Conservation (phyloP, 2,797 vertebrate genomes). For the Sandelia bainsii region DNA sequence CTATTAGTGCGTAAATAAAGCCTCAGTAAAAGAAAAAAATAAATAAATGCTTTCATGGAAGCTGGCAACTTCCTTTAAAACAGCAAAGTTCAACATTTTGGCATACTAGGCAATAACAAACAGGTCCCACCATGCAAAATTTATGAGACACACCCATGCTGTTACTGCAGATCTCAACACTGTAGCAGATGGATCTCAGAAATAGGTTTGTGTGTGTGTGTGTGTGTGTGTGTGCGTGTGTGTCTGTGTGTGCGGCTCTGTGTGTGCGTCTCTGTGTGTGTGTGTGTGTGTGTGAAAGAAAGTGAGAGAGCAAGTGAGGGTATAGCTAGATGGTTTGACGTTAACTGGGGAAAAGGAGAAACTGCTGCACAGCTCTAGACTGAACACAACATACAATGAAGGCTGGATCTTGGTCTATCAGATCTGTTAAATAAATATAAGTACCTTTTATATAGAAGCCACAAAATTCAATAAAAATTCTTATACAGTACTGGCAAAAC, state of each 20-base stretch:
- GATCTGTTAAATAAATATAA: slow-evolving; percentile 20
- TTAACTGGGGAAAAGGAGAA: slow-evolving; percentile 26
- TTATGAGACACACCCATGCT: slow-evolving; percentile 73
- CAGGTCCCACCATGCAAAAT: slow-evolving; percentile 65
- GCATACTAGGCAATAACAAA: slow-evolving; percentile 48
- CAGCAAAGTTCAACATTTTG: slow-evolving; percentile 45
- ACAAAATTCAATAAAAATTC: slow-evolving; percentile 11
- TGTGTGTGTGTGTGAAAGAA: background rate
- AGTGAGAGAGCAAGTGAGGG: slow-evolving; percentile 30
- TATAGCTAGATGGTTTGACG: slow-evolving; percentile 29
- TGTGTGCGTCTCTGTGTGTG: background rate
- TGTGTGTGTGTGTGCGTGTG: slow-evolving; percentile 17
- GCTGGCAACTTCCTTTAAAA: slow-evolving; percentile 29
- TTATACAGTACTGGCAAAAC: slow-evolving; percentile 2
- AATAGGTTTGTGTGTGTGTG: slow-evolving; percentile 28
- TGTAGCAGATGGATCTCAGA: slow-evolving; percentile 59
- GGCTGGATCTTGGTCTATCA: background rate
- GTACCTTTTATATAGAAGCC: slow-evolving; percentile 4
- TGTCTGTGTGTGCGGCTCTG: background rate
- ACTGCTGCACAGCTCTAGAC: slow-evolving; percentile 30
- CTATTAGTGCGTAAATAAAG: slow-evolving; percentile 3
- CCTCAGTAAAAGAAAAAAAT: background rate
- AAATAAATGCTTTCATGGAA: slow-evolving; percentile 38
- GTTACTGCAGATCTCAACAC: slow-evolving; percentile 62
- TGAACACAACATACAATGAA: slow-evolving; percentile 25